Conservation (phyloP, 92 coral and sea anemone genomes). For the Metridium senile region DNA sequence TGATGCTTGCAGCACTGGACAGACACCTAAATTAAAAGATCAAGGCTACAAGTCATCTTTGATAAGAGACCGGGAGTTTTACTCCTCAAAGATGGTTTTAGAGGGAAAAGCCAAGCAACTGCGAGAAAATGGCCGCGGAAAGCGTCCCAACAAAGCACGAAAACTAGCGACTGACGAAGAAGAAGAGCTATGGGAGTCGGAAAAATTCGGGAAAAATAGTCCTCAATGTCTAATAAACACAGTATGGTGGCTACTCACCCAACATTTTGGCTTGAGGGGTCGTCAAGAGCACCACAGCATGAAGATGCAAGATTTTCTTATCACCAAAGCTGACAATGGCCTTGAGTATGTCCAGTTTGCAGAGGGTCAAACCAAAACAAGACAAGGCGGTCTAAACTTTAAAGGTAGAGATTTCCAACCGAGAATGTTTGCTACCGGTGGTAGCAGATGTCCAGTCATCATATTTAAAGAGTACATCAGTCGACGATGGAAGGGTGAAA, state of each 20-base stretch:
- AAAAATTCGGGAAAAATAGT: conserved; percentile 32
- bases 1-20: conserved; percentile 3
- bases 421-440: conserved; percentile 50
- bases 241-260: conserved; percentile 42
- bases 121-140: conserved; percentile 17
- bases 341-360: conserved; percentile 43
- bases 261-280: conserved; percentile 47
- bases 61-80: conserved; percentile 39
- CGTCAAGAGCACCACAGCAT: too few species aligned
- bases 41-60: conserved; percentile 26
- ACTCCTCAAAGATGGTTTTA: too few species aligned
- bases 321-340: conserved; percentile 39
- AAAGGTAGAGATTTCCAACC: conserved; percentile 45
- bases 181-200: conserved; percentile 34
- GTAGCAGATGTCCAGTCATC: conserved; percentile 39
- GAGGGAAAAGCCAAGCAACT: conserved; percentile 39
- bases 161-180: conserved; percentile 29
- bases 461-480: conserved; percentile 45
- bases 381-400: conserved; percentile 32
- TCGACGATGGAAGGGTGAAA: too few species aligned
- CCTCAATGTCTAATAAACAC: conserved; percentile 37
- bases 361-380: conserved; percentile 48
- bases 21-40: background rate
- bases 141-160: conserved; percentile 36
- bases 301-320: conserved; percentile 41